Evolutionary conservation across 2,113 vertebrate species (phyloP).

Genomic region (Parus major): DNA sequence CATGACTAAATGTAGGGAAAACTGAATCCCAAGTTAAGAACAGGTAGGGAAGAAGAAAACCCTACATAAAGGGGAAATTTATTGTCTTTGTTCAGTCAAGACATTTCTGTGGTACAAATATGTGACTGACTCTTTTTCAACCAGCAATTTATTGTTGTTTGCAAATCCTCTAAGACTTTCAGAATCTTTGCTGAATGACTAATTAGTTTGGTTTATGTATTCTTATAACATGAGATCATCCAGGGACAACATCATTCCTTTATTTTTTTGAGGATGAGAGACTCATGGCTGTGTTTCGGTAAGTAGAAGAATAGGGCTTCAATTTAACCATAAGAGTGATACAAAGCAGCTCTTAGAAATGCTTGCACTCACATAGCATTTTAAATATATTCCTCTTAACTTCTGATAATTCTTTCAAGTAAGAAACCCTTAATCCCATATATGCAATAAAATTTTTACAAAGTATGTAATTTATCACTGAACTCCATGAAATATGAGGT

Average conservation of each 20-base stretch:
- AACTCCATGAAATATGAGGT: not conserved
- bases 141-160: not conserved
- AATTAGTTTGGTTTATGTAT: not conserved
- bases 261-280: not conserved
- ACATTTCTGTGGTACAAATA: not conserved
- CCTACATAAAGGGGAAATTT: not conserved
- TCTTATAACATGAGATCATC: not conserved
- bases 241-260: not conserved
- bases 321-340: not conserved
- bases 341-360: not conserved
- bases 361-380: not conserved
- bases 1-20: not conserved
- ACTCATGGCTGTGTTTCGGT: not conserved
- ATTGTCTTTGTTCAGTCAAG: not conserved
- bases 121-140: not conserved
- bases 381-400: not conserved
- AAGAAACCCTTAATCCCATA: not conserved
- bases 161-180: not conserved
- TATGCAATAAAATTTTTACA: not conserved
- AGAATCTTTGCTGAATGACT: not conserved
- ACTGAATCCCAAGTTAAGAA: not conserved
- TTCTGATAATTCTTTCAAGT: not conserved
- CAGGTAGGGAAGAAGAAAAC: not conserved
- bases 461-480: not conserved
- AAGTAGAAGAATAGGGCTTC: not conserved